These are phyloP conservation scores for Platycnemis pennipes DNA, from an alignment of 2,888 invertebrate genomes.

Conservation along the genomic window DNA sequence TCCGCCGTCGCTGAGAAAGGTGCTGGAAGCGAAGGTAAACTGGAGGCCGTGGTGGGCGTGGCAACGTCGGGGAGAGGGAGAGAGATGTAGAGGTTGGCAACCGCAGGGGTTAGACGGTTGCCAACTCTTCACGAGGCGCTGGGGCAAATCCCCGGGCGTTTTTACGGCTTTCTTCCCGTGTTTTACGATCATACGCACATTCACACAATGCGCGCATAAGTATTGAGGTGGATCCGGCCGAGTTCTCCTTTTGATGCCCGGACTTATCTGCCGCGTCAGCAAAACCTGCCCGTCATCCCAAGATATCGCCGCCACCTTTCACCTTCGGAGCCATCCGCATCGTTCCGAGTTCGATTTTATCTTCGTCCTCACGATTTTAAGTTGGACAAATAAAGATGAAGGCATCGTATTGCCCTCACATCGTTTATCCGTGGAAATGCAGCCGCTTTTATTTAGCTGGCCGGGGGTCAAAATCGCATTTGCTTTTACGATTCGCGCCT, in stretches of 20 bases:
- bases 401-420: background rate
- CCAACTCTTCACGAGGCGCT: slow-evolving; percentile 7
- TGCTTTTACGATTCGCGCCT: background rate
- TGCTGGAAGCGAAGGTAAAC: background rate
- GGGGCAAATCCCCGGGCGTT: slow-evolving; percentile 13
- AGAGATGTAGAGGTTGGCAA: background rate
- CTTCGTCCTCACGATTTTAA: background rate
- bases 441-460: background rate
- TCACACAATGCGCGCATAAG: slow-evolving; percentile 36
- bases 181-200: slow-evolving; percentile 46
- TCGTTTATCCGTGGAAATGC: background rate
- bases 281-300: background rate
- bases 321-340: background rate
- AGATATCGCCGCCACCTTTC: background rate
- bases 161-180: slow-evolving; percentile 50
- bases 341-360: background rate
- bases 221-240: slow-evolving; percentile 41
- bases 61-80: background rate
- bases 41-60: background rate
- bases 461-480: background rate
- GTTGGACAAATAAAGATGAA: background rate
- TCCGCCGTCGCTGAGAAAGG: background rate
- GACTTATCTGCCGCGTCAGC: slow-evolving; percentile 2
- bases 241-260: slow-evolving; percentile 24
- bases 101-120: background rate